phyloP scores from a whole-genome alignment of 2,797 vertebrate genomes.

The Erpetoichthys calabaricus region DNA sequence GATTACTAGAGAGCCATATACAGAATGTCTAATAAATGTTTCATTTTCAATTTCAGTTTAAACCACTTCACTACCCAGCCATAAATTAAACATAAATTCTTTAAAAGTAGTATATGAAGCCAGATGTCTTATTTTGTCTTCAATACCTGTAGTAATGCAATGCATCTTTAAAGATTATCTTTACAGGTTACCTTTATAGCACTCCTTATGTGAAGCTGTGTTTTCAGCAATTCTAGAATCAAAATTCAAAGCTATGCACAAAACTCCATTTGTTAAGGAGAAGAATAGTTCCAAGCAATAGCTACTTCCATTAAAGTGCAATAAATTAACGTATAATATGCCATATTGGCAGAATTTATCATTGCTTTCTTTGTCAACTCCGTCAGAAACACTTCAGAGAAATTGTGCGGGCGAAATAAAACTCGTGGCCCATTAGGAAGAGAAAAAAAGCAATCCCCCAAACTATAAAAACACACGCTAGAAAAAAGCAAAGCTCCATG shows the following conservation, averaged over 20 bases:
- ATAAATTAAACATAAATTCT: no score
- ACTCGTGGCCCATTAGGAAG: slow-evolving; percentile 60
- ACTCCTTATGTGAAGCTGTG: slow-evolving; percentile 20
- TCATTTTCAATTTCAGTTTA: no score
- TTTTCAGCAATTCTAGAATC: slow-evolving; percentile 20
- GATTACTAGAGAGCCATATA: no score
- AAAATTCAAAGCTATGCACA: slow-evolving; percentile 18
- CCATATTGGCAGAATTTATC: slow-evolving; percentile 34
- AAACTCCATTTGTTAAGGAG: slow-evolving; percentile 17
- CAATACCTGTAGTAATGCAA: no score
- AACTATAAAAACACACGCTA: slow-evolving; percentile 58
- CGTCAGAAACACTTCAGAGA: slow-evolving; percentile 47
- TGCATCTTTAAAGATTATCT: neutral
- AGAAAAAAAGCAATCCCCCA: slow-evolving; percentile 57
- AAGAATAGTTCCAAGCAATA: slow-evolving; percentile 53
- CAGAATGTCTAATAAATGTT: no score
- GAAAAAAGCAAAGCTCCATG: slow-evolving; percentile 58
- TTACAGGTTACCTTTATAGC: slow-evolving; percentile 18
- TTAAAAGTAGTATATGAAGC: no score
- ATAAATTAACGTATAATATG: slow-evolving; percentile 63
- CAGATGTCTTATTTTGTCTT: no score
- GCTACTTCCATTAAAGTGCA: slow-evolving; percentile 56
- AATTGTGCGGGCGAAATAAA: slow-evolving; percentile 29
- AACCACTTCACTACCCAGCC: no score
- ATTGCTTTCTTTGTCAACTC: slow-evolving; percentile 38